A percentile compares a stretch with the other conserved stretches of the same genome.
phyloP scores from a whole-genome alignment of 2,888 invertebrate species.

The Dicyrtomina minuta region DNA sequence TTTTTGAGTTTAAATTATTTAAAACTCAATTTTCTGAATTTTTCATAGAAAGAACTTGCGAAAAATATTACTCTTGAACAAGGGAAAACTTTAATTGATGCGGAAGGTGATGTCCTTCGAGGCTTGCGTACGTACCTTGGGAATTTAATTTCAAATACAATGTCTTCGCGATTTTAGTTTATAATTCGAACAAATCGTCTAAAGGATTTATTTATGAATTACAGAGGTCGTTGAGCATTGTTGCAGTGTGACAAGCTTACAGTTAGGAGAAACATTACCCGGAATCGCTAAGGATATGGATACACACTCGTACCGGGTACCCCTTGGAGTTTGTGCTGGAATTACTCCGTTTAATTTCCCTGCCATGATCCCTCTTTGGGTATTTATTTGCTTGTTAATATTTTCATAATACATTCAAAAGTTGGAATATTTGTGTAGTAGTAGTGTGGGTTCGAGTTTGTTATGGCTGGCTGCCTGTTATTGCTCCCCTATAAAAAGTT shows the following conservation, averaged over 20 bases:
- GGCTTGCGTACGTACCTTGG: slow-evolving; percentile 94
- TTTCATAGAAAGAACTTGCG: slow-evolving; percentile 73
- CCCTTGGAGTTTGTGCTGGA: slow-evolving; percentile 90
- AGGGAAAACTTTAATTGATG: slow-evolving; percentile 94
- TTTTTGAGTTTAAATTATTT: background rate
- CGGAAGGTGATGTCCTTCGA: slow-evolving; percentile 95
- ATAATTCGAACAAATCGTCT: background rate
- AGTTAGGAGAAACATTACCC: slow-evolving; percentile 87
- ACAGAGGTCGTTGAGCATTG: slow-evolving; percentile 95
- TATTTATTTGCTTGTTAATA: slow-evolving; percentile 54
- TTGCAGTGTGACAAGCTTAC: slow-evolving; percentile 86
- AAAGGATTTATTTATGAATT: slow-evolving; percentile 14
- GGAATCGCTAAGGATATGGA: slow-evolving; percentile 95
- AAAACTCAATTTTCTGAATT: slow-evolving; percentile 2
- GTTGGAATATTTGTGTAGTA: too few species aligned
- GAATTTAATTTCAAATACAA: slow-evolving; percentile 55
- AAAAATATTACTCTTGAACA: slow-evolving; percentile 92
- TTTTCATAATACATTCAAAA: background rate
- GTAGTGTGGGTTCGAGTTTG: background rate
- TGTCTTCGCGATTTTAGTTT: slow-evolving; percentile 22
- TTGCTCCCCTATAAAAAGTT: background rate
- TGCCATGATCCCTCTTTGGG: slow-evolving; percentile 98
- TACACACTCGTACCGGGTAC: slow-evolving; percentile 84
- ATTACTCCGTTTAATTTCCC: slow-evolving; percentile 99
- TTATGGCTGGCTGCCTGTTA: background rate